Conservation (phyloP, 2,888 invertebrate genomes). For the Saturnia japonica region DNA sequence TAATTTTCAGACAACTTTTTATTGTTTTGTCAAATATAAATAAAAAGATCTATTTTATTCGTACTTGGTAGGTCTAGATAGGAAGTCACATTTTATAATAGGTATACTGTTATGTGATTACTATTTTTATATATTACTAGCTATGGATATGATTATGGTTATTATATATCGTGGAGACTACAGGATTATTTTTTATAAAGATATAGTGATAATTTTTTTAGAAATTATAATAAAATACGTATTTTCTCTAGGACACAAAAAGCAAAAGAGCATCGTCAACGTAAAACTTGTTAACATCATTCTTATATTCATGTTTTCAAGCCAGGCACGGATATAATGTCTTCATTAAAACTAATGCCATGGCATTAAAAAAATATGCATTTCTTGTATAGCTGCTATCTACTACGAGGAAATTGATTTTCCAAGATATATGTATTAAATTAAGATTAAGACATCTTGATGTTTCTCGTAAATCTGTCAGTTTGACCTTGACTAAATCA, state of each 20-base stretch:
- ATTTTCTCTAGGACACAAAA: background rate
- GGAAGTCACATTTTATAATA: background rate
- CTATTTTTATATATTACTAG: background rate
- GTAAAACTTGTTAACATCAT: background rate
- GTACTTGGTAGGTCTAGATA: background rate
- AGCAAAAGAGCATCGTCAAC: background rate
- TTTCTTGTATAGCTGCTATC: background rate
- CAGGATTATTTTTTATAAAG: too few species aligned
- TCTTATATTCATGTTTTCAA: background rate
- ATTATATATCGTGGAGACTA: too few species aligned
- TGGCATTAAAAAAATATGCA: background rate
- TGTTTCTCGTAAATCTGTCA: constrained; percentile 3
- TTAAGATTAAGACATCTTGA: background rate
- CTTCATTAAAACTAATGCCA: background rate
- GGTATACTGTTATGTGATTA: background rate
- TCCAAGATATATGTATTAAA: background rate
- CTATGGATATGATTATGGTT: too few species aligned
- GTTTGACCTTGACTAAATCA: constrained; percentile 19
- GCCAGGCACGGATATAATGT: background rate
- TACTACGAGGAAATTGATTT: background rate
- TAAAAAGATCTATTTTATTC: background rate
- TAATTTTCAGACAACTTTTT: too few species aligned
- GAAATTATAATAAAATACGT: background rate
- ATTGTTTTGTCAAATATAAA: background rate
- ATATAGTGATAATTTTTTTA: too few species aligned